Evolutionary conservation across 2,888 invertebrate genomes (phyloP).

Genomic region (Hypena proboscidalis): DNA sequence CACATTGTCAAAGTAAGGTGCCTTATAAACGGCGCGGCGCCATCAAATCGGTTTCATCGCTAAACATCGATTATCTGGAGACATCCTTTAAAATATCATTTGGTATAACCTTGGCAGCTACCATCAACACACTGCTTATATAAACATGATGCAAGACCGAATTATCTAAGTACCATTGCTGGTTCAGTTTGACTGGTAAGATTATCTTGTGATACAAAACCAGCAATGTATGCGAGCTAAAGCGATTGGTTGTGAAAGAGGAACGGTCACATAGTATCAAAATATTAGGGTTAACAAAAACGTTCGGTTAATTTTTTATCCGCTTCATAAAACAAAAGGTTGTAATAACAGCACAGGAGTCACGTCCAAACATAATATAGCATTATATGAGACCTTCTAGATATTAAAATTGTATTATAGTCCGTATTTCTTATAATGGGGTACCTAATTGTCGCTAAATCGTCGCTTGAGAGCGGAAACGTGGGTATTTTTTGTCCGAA

Average conservation of each 20-base stretch:
- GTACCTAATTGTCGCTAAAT: conserved; percentile 71
- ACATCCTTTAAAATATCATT: conserved; percentile 56
- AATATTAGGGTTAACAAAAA: conserved; percentile 41
- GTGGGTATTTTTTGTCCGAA: conserved; percentile 61
- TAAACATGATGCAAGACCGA: not conserved
- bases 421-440: conserved; percentile 52
- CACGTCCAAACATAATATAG: conserved; percentile 70
- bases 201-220: not conserved
- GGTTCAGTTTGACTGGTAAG: not conserved
- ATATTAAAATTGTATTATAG: conserved; percentile 76
- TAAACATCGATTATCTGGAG: conserved; percentile 38
- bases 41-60: conserved; percentile 33
- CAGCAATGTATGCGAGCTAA: conserved; percentile 6
- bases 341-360: conserved; percentile 75
- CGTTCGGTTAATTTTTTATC: conserved; percentile 41
- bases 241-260: rapidly evolving
- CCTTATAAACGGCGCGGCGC: conserved; percentile 30
- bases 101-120: conserved; percentile 36
- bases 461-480: conserved; percentile 75
- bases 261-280: conserved; percentile 1
- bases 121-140: not conserved
- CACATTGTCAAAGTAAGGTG: conserved; percentile 19
- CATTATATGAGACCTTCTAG: conserved; percentile 63
- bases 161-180: conserved; percentile 6
- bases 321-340: conserved; percentile 53